These are phyloP conservation scores for Carassius auratus DNA, from an alignment of 2,113 vertebrate genomes.

Conservation along the genomic window DNA sequence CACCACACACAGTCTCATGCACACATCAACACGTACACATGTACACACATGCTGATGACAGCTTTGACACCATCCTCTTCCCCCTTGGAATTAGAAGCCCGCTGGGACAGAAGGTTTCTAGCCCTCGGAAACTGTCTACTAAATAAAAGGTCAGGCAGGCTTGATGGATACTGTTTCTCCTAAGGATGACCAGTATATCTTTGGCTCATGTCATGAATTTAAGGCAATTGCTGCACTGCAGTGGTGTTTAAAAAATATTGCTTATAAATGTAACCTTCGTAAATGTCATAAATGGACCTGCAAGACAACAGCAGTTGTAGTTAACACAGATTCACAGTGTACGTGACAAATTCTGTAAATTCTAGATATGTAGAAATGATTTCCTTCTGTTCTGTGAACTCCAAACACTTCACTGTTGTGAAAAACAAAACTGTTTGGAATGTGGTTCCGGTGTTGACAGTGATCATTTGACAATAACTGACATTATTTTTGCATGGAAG, in stretches of 20 bases:
- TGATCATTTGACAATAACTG: too few relatives aligned
- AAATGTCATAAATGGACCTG: background rate
- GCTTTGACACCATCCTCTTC: background rate
- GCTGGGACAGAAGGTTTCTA: background rate
- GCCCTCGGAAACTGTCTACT: background rate
- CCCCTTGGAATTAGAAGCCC: conserved; percentile 15
- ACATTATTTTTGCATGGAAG: background rate
- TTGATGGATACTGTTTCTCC: conserved; percentile 20
- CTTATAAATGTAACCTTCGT: too few relatives aligned
- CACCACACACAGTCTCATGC: background rate
- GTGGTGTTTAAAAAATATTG: background rate
- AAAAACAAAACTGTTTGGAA: background rate
- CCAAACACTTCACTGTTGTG: background rate
- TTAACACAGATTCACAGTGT: too few relatives aligned
- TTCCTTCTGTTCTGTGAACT: background rate
- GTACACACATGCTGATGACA: background rate
- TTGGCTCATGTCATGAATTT: conserved; percentile 20
- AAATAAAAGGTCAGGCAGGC: background rate
- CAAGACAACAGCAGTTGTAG: background rate
- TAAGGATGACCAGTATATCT: conserved; percentile 35
- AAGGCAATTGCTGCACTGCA: conserved; percentile 10
- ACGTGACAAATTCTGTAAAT: background rate
- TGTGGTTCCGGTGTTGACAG: background rate
- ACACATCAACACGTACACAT: background rate
- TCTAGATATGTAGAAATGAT: background rate